phyloP scores from a whole-genome alignment of 2,888 invertebrate genomes.

The Carcina quercana region DNA sequence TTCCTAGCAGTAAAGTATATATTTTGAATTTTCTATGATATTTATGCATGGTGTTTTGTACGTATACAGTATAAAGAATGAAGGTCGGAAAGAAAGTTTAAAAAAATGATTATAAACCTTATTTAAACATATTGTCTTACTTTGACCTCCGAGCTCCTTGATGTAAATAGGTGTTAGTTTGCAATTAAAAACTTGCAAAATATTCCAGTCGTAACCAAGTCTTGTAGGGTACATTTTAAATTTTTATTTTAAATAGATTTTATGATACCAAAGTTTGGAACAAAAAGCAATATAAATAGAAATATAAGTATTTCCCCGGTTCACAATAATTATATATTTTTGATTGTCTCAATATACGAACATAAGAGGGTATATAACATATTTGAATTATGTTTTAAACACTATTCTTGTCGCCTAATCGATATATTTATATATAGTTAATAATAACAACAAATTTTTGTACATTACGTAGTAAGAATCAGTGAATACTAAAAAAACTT shows the following conservation, averaged over 20 bases:
- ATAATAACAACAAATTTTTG: too few relatives aligned
- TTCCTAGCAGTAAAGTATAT: not conserved
- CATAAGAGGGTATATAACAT: not conserved
- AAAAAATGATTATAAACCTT: not conserved
- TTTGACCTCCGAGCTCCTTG: not conserved
- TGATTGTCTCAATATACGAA: not conserved
- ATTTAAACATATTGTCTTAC: not conserved
- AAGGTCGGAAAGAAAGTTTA: too few relatives aligned
- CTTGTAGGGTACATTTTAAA: not conserved
- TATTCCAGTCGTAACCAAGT: not conserved
- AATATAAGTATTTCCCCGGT: not conserved
- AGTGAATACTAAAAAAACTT: too few relatives aligned
- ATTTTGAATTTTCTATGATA: not conserved
- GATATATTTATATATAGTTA: too few relatives aligned
- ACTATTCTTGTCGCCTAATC: too few relatives aligned
- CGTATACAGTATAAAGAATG: too few relatives aligned
- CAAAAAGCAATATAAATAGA: not conserved
- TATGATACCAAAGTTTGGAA: not conserved
- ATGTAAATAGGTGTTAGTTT: not conserved
- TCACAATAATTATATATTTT: not conserved
- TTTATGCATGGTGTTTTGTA: too few relatives aligned
- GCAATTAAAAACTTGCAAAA: slow-evolving; percentile 3
- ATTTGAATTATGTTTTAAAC: not conserved
- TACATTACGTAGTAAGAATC: too few relatives aligned
- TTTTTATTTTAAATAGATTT: not conserved